Base-by-base conservation (phyloP, 2,888 invertebrate genomes). In the Merodon equestris region DNA sequence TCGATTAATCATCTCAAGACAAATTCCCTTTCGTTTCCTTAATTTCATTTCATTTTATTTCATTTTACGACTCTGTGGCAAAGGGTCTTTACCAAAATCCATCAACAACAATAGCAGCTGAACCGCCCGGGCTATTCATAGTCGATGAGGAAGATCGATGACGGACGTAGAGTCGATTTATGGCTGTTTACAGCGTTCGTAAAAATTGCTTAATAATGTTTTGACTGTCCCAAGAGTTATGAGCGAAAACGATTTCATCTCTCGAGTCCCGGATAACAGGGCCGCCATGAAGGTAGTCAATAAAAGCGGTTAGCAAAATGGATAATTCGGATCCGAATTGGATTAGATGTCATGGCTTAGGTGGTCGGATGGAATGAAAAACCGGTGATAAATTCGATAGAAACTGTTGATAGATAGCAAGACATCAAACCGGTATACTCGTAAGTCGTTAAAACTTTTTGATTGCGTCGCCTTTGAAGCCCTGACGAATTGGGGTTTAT, bases 141-240 rank as follows among this genome's bases (percentile, higher is more conserved):
- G 2, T 76, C 76, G 53, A 54, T 57, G 73, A 73, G 60, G 58
- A 74, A 79, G 74, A 79, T 74, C 79, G 74, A 79, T 74, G 79
- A 68, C 68, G 50, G 77, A 70, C 27, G 27, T 2, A 68, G 45
- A 79, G 60, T 79, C 68, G 70, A 70, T 74, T 74, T 74, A 73
- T 74, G 74, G 68, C 73, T 74, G 74, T 70, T 64, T 72, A 72
- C 72, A 74, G 54, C 74, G 63, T 68, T 74, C 79, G 68, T 79
- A 79, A 79, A 79, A 79, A 79, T 74, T 79, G 79, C 70, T 79
- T 79, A 74, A 79, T 79, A 79, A 79, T 79, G 74, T 79, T 79
- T 79, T 79, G 79, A 79, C 79, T 79, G 74, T 44, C 54, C 48
- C 53, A 64, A 70, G 79, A 79, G 70, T 79, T 79, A 79, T 74